phyloP scores from a whole-genome alignment of 2,797 vertebrate genomes.

The Melanotaenia boesemani region DNA sequence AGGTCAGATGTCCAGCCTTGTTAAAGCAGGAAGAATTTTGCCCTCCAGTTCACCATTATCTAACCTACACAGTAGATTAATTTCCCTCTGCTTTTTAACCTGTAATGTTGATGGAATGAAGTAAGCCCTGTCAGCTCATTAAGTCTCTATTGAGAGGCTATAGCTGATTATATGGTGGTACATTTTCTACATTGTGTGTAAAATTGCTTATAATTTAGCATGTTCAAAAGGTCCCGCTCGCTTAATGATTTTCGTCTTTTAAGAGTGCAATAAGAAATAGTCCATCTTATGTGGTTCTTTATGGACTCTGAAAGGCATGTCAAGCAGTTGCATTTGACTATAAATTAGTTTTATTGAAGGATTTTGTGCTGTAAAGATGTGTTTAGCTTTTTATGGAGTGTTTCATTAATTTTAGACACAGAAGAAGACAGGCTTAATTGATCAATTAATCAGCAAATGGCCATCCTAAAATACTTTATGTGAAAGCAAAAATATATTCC shows the following conservation, averaged over 20 bases:
- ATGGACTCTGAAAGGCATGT: slow-evolving; percentile 52
- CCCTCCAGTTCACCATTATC: neutral
- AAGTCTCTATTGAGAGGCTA: neutral
- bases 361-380: slow-evolving; percentile 61
- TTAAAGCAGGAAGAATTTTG: slow-evolving; percentile 2
- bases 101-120: slow-evolving; percentile 27
- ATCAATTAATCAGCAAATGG: slow-evolving; percentile 65
- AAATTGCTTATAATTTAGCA: slow-evolving; percentile 37
- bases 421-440: slow-evolving; percentile 55
- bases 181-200: neutral
- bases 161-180: neutral
- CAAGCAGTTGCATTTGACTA: slow-evolving; percentile 59
- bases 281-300: slow-evolving; percentile 63
- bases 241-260: slow-evolving; percentile 54
- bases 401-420: slow-evolving; percentile 73
- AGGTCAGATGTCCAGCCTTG: slow-evolving; percentile 14
- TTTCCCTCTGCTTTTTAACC: slow-evolving; percentile 21
- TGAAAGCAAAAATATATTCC: slow-evolving; percentile 25
- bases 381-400: slow-evolving; percentile 72
- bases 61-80: slow-evolving; percentile 43
- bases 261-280: slow-evolving; percentile 54
- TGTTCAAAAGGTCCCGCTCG: slow-evolving; percentile 37
- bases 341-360: slow-evolving; percentile 64
- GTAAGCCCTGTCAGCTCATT: neutral
- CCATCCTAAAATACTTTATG: slow-evolving; percentile 67